Evolutionary conservation across 2,888 invertebrate genomes (phyloP), one percentile per base, ranked within the genome.

Genomic region (Thecocarcelia acutangulata): DNA sequence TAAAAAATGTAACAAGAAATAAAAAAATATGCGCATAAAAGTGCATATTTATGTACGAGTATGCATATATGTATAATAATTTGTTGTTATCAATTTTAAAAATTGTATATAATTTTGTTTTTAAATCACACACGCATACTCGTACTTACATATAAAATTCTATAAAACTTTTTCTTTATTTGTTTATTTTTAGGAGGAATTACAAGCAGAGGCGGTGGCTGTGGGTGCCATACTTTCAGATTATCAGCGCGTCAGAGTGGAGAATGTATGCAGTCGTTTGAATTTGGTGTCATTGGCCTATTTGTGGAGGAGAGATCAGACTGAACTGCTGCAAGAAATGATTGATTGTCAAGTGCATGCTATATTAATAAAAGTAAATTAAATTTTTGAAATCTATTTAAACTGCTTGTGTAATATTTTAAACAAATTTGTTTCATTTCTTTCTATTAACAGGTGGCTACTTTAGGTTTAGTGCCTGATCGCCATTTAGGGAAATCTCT

Each of bases 191-290:
- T 70, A 90, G 90, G 84, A 93, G 88, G 94, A 94, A 90, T 92
- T 95, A 85, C 92, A 93, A 86, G 92, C 97, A 89, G 97, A 98
- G 89, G 99, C 96, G 72, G 98, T 99, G 54, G 96, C 98, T 81
- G 97, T 97, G 85, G 99, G 99, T 85, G 99, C 99, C 84, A 98
- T 99, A 90, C 93, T 98, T 86, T 99, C 99, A 80, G 97, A 98
- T 92, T 99, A 99, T 92, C 99, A 99, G 93, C 94, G 98, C 91
- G 94, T 97, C 88, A 94, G 99, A 88, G 98, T 98, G 84, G 98
- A 98, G 93, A 97, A 97, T 95, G 98, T 99, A 95, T 99, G 99
- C 92, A 93, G 93, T 87, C 94, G 99, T 87, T 93, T 99, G 88
- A 96, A 95, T 87, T 93, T 99, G 87, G 93, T 95, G 85, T 95